phyloP scores from a whole-genome alignment of 2,113 vertebrate genomes.

The Oceanodroma tethys region DNA sequence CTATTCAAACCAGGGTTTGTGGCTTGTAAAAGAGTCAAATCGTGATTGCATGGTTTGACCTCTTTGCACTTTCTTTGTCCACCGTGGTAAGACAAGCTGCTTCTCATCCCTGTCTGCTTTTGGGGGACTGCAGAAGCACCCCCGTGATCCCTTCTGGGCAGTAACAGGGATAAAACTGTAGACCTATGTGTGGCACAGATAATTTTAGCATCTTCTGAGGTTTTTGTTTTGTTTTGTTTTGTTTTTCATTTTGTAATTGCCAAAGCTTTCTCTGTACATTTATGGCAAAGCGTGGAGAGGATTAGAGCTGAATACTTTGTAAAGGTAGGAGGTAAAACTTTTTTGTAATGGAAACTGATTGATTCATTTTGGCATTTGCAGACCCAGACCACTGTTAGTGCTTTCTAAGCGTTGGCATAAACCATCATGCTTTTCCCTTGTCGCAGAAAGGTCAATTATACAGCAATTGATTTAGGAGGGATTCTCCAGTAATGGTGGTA shows the following conservation, averaged over 20 bases:
- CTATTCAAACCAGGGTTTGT: not conserved
- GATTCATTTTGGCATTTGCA: not conserved
- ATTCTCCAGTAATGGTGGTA: not conserved
- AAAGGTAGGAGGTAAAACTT: not conserved
- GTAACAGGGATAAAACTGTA: not conserved
- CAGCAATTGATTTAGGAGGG: not conserved
- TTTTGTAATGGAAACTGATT: not conserved
- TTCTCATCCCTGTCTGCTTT: not conserved
- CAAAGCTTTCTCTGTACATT: not conserved
- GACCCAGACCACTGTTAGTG: not conserved
- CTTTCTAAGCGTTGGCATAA: not conserved
- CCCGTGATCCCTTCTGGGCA: not conserved
- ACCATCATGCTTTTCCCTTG: not conserved
- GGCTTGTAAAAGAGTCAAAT: not conserved
- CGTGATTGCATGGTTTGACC: not conserved
- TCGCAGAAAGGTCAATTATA: not conserved
- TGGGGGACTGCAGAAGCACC: not conserved
- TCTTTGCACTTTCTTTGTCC: not conserved
- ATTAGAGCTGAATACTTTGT: not conserved
- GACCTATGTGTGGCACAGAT: not conserved
- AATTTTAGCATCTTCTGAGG: not conserved
- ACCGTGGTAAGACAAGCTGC: not conserved
- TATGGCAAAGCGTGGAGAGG: not conserved
- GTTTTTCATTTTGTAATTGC: not conserved
- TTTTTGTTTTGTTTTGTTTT: too few relatives aligned